Conservation (phyloP, 2,113 vertebrate species). For the Chaetops frenatus region DNA sequence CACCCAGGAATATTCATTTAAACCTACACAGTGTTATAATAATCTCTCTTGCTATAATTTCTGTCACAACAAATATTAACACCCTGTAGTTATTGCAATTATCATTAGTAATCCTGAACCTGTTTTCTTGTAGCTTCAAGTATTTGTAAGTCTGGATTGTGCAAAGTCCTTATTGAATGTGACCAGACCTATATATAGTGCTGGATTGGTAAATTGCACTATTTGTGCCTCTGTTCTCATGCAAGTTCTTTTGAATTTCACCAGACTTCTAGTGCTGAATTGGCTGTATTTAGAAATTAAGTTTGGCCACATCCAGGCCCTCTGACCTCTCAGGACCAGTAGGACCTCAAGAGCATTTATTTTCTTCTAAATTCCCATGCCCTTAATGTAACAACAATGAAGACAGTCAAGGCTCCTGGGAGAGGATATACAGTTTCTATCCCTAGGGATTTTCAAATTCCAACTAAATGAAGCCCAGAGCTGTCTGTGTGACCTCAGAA, state of each 20-base stretch:
- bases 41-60: background rate
- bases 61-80: no score
- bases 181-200: background rate
- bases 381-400: background rate
- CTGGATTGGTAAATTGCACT: background rate
- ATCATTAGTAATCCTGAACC: background rate
- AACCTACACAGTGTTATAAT: background rate
- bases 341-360: background rate
- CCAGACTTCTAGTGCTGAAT: background rate
- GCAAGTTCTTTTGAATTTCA: background rate
- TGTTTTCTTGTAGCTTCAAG: background rate
- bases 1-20: background rate
- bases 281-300: background rate
- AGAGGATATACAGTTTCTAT: background rate
- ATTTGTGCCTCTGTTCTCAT: background rate
- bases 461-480: background rate
- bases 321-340: background rate
- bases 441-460: background rate
- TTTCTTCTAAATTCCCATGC: background rate
- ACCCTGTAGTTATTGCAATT: background rate
- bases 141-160: rapidly evolving
- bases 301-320: background rate
- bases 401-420: background rate
- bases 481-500: background rate
- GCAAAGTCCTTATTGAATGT: background rate